These are phyloP conservation scores for Panulirus ornatus DNA, from an alignment of 1,140 invertebrate genomes.

Conservation along the genomic window DNA sequence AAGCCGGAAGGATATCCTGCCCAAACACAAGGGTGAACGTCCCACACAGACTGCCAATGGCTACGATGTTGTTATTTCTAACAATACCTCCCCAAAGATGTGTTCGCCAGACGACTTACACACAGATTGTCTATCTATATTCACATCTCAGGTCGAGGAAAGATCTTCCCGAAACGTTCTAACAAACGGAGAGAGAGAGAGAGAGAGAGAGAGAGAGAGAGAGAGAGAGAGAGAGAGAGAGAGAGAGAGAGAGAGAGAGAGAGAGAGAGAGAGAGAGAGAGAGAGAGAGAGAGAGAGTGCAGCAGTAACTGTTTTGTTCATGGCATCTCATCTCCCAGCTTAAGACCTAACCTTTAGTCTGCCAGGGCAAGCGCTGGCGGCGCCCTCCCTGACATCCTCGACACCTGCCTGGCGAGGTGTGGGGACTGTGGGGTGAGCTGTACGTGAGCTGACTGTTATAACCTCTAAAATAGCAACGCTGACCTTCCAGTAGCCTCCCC, in stretches of 20 bases:
- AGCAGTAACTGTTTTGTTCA: neutral
- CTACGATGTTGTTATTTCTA: too few relatives aligned
- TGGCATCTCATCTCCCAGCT: neutral
- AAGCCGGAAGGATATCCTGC: too few relatives aligned
- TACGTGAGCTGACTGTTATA: neutral
- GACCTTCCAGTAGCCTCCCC: too few relatives aligned
- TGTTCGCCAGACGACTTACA: too few relatives aligned
- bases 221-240: neutral
- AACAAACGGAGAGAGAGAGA: too few relatives aligned
- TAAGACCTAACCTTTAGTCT: neutral
- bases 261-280: conserved; percentile 43
- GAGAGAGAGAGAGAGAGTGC: conserved; percentile 29
- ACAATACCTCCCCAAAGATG: too few relatives aligned
- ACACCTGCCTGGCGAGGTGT: neutral
- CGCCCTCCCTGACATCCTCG: neutral
- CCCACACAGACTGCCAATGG: too few relatives aligned
- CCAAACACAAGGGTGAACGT: too few relatives aligned
- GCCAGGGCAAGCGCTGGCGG: neutral
- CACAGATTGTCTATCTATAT: too few relatives aligned
- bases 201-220: neutral
- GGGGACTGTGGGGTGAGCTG: neutral
- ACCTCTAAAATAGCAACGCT: neutral
- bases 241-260: neutral
- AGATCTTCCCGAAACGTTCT: too few relatives aligned
- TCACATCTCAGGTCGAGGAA: too few relatives aligned